Percentiles rank a stretch among this genome's conserved stretches.
Evolutionary conservation across 1,140 invertebrate genomes (phyloP).

Genomic region (Nixonia krombeini): DNA sequence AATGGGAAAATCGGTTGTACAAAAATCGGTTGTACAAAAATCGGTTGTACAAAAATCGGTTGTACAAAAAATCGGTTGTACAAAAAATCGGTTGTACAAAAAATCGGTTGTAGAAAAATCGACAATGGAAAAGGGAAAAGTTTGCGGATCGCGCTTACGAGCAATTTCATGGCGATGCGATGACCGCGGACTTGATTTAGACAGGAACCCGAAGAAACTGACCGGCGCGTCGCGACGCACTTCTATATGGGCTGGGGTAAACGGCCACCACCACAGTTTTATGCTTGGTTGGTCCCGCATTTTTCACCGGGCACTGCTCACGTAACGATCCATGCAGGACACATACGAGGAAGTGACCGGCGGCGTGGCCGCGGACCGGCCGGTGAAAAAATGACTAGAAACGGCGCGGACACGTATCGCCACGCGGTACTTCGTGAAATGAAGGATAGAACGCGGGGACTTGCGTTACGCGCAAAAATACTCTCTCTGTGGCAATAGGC

Average conservation of each 20-base stretch:
- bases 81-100: neutral
- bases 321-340: conserved; percentile 37
- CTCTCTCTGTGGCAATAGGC: conserved; percentile 9
- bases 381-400: conserved; percentile 12
- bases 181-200: conserved; percentile 50
- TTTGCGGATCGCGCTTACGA: conserved; percentile 56
- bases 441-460: conserved; percentile 1
- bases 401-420: neutral
- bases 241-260: conserved; percentile 67
- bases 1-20: too few relatives aligned
- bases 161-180: conserved; percentile 55
- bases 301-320: conserved; percentile 50
- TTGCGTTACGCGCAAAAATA: conserved; percentile 24
- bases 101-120: too few relatives aligned
- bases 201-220: conserved; percentile 63
- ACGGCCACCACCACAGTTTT: conserved; percentile 55
- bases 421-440: conserved; percentile 20
- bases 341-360: conserved; percentile 59
- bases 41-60: neutral
- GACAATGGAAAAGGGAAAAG: neutral
- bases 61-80: neutral
- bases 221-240: conserved; percentile 54
- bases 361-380: conserved; percentile 21
- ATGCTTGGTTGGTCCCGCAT: conserved; percentile 46
- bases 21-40: neutral